Conservation (phyloP, 92 coral and sea anemone species). For the Umimayanthus chanpuru region DNA sequence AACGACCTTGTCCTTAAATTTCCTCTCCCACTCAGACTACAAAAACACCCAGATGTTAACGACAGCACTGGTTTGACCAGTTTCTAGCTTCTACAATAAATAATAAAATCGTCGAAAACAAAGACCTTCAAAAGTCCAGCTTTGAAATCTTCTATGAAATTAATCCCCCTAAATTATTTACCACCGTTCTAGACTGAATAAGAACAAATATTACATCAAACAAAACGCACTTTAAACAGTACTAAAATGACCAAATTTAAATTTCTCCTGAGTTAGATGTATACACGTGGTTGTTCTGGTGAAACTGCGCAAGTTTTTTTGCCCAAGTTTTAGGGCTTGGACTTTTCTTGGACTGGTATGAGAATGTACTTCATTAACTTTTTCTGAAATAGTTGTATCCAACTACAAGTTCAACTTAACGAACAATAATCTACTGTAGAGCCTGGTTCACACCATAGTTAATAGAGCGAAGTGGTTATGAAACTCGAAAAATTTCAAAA, state of each 20-base stretch:
- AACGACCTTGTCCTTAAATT: background rate
- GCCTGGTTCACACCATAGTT: background rate
- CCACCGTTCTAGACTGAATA: conserved; percentile 10
- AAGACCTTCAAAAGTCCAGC: conserved; percentile 40
- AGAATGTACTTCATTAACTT: background rate
- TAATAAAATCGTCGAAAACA: conserved; percentile 4
- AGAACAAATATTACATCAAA: background rate
- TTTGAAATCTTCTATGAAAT: conserved; percentile 27
- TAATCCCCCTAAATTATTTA: background rate
- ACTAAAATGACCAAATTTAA: background rate
- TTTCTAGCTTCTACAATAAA: conserved; percentile 14
- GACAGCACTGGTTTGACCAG: conserved; percentile 33
- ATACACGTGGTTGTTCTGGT: too few species aligned
- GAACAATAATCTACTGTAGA: background rate
- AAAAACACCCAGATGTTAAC: background rate
- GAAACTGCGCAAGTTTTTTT: too few species aligned
- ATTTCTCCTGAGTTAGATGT: background rate
- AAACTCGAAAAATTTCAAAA: too few species aligned
- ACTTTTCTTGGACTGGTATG: too few species aligned
- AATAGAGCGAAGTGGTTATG: background rate
- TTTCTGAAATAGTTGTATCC: background rate
- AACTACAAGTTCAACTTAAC: background rate
- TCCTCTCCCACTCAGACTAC: background rate
- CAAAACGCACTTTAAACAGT: background rate
- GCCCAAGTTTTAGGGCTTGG: too few species aligned